A percentile compares a stretch with the other conserved stretches of the same genome.
These are phyloP conservation scores for Actias luna DNA, from an alignment of 2,888 invertebrate genomes.

Conservation along the genomic window DNA sequence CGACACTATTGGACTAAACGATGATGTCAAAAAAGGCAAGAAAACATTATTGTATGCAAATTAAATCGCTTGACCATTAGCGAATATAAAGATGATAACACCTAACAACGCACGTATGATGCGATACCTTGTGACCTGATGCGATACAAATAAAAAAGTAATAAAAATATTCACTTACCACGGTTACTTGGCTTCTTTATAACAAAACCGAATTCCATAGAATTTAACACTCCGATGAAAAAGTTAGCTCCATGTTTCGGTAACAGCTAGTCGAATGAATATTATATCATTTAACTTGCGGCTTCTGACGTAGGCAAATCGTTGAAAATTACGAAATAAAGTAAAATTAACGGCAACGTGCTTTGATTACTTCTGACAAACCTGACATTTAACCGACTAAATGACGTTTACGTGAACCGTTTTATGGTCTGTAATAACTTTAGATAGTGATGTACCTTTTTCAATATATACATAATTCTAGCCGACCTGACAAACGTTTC, in stretches of 20 bases:
- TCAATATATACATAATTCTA: no score
- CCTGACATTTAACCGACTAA: constrained; percentile 38
- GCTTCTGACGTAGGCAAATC: background rate
- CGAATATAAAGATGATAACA: constrained; percentile 54
- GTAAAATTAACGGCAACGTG: constrained; percentile 40
- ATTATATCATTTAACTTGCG: constrained; percentile 8
- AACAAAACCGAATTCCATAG: constrained; percentile 66
- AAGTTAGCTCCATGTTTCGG: constrained; percentile 14
- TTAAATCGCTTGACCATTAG: constrained; percentile 61
- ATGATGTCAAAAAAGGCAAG: constrained; percentile 41
- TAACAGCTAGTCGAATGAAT: constrained; percentile 1
- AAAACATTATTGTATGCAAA: constrained; percentile 74
- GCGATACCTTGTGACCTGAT: constrained; percentile 51
- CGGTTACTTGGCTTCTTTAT: constrained; percentile 56
- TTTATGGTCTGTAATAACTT: background rate
- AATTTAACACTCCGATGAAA: constrained; percentile 51
- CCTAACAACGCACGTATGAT: constrained; percentile 49
- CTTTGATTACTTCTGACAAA: constrained; percentile 52
- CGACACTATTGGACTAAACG: constrained; percentile 15
- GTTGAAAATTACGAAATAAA: constrained; percentile 17
- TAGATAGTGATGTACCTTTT: background rate
- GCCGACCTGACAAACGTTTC: no score
- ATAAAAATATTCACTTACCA: constrained; percentile 60
- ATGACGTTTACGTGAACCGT: background rate
- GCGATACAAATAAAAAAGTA: constrained; percentile 49